Percentiles rank a stretch among this genome's conserved stretches.
Evolutionary conservation across 2,113 vertebrate genomes (phyloP).

Genomic region (Hippocampus zosterae): DNA sequence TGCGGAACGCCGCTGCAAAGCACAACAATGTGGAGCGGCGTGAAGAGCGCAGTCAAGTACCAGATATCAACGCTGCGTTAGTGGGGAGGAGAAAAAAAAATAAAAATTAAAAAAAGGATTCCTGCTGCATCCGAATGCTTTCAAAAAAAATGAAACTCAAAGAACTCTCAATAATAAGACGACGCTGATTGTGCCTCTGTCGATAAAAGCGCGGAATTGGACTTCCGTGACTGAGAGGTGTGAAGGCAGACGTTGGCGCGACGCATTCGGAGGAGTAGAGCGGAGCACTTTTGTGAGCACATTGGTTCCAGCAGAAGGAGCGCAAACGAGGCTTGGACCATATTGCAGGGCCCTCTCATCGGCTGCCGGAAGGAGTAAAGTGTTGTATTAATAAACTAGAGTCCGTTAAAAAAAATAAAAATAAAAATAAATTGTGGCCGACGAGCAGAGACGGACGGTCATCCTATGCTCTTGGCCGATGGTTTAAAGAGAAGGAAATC

Average conservation of each 20-base stretch:
- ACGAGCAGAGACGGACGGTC: too few relatives aligned
- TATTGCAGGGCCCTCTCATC: not conserved
- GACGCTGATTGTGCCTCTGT: not conserved
- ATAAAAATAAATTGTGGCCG: not conserved
- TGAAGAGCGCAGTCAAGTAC: constrained; percentile 9
- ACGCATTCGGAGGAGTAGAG: not conserved
- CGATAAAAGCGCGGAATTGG: not conserved
- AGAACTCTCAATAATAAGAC: too few relatives aligned
- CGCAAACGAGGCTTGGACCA: not conserved
- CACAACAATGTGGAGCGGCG: constrained; percentile 39
- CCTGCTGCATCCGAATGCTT: not conserved
- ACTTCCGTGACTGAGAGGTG: constrained; percentile 3
- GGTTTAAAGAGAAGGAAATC: not conserved
- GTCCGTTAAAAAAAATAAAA: not conserved
- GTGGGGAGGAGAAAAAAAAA: not conserved
- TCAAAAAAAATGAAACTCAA: not conserved
- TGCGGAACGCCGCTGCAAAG: constrained; percentile 41
- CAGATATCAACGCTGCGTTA: not conserved
- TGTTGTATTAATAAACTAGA: not conserved
- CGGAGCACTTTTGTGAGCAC: not conserved
- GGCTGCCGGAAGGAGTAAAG: not conserved
- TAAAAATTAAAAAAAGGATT: not conserved
- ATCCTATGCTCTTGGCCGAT: not conserved
- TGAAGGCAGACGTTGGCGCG: not conserved
- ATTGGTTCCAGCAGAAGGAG: not conserved